A percentile compares a stretch with the other conserved stretches of the same genome.
phyloP scores from a whole-genome alignment of 2,797 vertebrate genomes.

The Thalassophryne amazonica region DNA sequence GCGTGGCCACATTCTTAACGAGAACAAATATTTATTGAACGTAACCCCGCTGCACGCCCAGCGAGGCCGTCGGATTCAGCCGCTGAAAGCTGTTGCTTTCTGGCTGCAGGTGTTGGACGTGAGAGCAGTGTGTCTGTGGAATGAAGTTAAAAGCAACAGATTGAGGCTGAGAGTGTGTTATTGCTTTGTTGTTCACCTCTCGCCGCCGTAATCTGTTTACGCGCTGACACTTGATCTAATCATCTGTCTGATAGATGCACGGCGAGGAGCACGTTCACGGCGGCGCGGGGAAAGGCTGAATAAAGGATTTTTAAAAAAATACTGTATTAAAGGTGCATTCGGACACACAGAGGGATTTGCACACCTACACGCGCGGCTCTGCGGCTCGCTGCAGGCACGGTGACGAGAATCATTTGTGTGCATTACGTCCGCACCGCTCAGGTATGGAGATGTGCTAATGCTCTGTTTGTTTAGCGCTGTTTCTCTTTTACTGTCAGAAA shows the following conservation, averaged over 20 bases:
- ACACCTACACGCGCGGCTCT: conserved; percentile 2
- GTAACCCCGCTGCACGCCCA: not conserved
- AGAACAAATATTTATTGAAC: no score
- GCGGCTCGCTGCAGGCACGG: conserved; percentile 9
- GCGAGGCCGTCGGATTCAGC: conserved; percentile 9
- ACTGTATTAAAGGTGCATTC: conserved; percentile 14
- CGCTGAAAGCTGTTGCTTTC: conserved; percentile 24
- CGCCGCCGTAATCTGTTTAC: conserved; percentile 47
- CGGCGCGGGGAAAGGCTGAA: not conserved
- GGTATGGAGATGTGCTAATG: conserved; percentile 9
- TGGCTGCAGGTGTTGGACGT: conserved; percentile 39
- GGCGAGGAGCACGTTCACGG: conserved; percentile 6
- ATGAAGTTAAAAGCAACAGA: conserved; percentile 50
- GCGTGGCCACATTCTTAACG: no score
- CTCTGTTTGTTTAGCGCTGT: conserved; percentile 10
- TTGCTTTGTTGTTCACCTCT: conserved; percentile 38
- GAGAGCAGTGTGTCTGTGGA: conserved; percentile 43
- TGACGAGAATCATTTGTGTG: conserved; percentile 23
- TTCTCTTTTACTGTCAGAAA: conserved; percentile 26
- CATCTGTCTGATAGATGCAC: conserved; percentile 35
- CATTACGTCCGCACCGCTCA: conserved; percentile 26
- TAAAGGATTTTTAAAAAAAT: not conserved
- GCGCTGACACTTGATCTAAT: conserved; percentile 48
- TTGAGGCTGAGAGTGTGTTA: conserved; percentile 39
- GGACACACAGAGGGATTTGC: conserved; percentile 17